Evolutionary conservation across 1,140 invertebrate genomes (phyloP).

Genomic region (Brachionus rotundiformis): DNA sequence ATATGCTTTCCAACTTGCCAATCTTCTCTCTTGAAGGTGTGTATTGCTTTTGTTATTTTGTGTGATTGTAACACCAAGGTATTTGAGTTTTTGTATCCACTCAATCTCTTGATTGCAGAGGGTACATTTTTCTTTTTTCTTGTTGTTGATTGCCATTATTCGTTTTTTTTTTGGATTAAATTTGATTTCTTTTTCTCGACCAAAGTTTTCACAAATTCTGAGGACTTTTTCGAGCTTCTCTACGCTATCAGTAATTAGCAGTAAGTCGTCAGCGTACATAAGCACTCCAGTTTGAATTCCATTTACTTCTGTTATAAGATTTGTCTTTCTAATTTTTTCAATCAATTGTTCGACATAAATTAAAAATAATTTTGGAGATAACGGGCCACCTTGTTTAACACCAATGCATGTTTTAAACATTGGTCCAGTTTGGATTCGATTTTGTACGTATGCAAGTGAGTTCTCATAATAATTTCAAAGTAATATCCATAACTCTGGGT

Average conservation of each 20-base stretch:
- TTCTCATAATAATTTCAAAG: background rate
- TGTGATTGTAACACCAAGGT: too few species aligned
- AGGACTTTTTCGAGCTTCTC: background rate
- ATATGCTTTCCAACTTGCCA: too few species aligned
- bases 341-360: constrained; percentile 20
- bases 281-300: constrained; percentile 11
- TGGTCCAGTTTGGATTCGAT: background rate
- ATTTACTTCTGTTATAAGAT: background rate
- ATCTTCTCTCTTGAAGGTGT: too few species aligned
- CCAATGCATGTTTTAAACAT: constrained; percentile 4
- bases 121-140: background rate
- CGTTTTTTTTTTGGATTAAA: background rate
- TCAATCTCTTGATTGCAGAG: background rate
- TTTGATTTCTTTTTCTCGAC: constrained; percentile 1
- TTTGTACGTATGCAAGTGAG: constrained; percentile 21
- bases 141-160: background rate
- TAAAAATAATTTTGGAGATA: constrained; percentile 17
- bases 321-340: background rate
- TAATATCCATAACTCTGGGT: background rate
- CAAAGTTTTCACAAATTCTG: background rate
- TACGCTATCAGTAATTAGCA: background rate
- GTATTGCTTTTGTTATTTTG: too few species aligned
- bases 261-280: constrained; percentile 19
- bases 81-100: too few species aligned
- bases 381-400: background rate